phyloP scores from a whole-genome alignment of 2,888 invertebrate genomes.

The Proisotoma minuta region DNA sequence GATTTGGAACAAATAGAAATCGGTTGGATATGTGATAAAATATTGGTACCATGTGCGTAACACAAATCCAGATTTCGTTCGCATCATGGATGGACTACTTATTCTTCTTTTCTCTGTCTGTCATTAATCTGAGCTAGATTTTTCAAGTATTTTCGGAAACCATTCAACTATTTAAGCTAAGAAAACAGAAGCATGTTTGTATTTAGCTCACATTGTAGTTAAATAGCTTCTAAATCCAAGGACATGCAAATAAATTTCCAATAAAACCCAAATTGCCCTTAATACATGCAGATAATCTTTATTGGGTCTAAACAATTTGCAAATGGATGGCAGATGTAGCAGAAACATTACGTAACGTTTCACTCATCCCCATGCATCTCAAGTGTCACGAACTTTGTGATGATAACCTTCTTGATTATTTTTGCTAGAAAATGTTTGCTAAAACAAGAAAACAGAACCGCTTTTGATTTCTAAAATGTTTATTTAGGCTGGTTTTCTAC shows the following conservation, averaged over 20 bases:
- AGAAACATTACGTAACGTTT: too few species aligned
- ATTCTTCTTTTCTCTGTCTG: too few species aligned
- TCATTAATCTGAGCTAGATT: too few species aligned
- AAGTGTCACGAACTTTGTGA: neutral
- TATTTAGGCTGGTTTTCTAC: neutral
- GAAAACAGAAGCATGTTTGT: neutral
- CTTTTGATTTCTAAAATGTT: constrained; percentile 2
- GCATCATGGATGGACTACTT: too few species aligned
- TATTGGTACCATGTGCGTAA: neutral
- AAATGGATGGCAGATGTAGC: too few species aligned
- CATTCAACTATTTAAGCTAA: too few species aligned
- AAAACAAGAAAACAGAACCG: neutral
- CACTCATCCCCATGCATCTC: too few species aligned
- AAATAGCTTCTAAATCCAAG: neutral
- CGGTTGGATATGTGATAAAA: too few species aligned
- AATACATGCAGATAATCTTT: neutral
- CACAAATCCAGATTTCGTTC: too few species aligned
- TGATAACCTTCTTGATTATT: neutral
- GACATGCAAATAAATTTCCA: neutral
- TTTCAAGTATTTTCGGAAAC: too few species aligned
- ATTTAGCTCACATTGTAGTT: neutral
- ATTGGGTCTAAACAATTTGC: too few species aligned
- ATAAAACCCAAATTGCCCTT: neutral
- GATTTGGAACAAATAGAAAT: too few species aligned
- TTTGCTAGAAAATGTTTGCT: neutral